Conservation (phyloP, 2,113 vertebrate species). For the Delphinapterus leucas region DNA sequence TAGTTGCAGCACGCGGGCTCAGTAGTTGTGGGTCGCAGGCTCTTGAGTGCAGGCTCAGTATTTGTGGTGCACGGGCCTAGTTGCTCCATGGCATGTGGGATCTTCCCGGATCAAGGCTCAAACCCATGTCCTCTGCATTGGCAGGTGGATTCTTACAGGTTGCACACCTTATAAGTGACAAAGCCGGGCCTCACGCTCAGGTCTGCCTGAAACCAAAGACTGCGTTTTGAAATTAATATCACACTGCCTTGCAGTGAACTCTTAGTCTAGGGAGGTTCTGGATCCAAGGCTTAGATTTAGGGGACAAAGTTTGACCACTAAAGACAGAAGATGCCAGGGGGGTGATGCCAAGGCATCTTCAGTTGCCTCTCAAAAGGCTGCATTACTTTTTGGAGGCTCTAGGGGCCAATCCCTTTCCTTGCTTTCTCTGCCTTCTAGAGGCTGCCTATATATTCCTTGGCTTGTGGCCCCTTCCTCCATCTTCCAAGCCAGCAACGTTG, state of each 20-base stretch:
- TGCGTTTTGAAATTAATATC: neutral
- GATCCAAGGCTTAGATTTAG: neutral
- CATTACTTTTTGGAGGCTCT: neutral
- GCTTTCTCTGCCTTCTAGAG: neutral
- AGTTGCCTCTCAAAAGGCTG: neutral
- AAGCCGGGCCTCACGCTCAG: neutral
- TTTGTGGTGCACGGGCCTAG: too few relatives aligned
- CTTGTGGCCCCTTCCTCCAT: fast-evolving
- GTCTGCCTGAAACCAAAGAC: neutral
- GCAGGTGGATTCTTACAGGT: neutral
- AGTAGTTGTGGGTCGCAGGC: too few relatives aligned
- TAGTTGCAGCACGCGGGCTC: too few relatives aligned
- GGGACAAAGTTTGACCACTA: neutral
- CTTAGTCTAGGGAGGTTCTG: neutral
- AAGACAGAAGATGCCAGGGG: neutral
- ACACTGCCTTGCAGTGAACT: neutral
- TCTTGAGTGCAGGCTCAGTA: too few relatives aligned
- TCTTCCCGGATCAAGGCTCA: too few relatives aligned
- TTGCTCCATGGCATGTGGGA: fast-evolving
- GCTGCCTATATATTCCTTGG: fast-evolving
- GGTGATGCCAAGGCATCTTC: neutral
- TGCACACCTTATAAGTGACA: neutral
- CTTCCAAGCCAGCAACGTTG: fast-evolving
- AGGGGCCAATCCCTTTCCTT: neutral
- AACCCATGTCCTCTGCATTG: too few relatives aligned